Conservation (phyloP, 2,888 invertebrate genomes). For the Metellina segmentata region DNA sequence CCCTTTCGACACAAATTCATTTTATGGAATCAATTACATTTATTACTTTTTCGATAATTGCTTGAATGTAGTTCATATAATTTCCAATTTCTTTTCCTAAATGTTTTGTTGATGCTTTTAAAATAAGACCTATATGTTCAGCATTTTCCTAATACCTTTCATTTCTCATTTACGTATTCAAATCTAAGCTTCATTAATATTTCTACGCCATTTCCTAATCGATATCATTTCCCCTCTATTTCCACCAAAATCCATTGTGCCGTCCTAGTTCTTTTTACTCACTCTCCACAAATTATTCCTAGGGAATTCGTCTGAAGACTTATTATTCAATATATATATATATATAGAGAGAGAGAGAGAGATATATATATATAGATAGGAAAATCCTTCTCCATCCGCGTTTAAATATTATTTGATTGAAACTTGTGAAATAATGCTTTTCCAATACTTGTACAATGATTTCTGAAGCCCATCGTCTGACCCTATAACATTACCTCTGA, state of each 20-base stretch:
- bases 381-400: neutral
- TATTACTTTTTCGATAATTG: too few relatives aligned
- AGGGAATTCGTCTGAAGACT: neutral
- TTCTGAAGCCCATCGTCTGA: neutral
- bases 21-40: too few relatives aligned
- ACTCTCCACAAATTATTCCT: neutral
- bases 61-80: too few relatives aligned
- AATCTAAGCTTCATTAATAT: neutral
- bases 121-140: neutral
- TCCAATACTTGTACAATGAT: neutral
- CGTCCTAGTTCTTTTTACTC: neutral
- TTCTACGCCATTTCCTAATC: neutral
- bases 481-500: neutral
- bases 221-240: neutral
- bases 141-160: neutral
- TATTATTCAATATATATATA: neutral
- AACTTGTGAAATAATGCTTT: neutral
- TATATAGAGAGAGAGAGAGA: too few relatives aligned
- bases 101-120: neutral
- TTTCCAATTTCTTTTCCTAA: too few relatives aligned
- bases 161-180: neutral
- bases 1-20: too few relatives aligned
- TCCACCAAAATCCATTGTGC: neutral
- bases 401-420: neutral
- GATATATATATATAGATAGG: too few relatives aligned